Percentiles rank a stretch among this genome's conserved stretches.
Evolutionary conservation across 1,140 invertebrate genomes (phyloP).

Genomic region (Heterodera carotae): DNA sequence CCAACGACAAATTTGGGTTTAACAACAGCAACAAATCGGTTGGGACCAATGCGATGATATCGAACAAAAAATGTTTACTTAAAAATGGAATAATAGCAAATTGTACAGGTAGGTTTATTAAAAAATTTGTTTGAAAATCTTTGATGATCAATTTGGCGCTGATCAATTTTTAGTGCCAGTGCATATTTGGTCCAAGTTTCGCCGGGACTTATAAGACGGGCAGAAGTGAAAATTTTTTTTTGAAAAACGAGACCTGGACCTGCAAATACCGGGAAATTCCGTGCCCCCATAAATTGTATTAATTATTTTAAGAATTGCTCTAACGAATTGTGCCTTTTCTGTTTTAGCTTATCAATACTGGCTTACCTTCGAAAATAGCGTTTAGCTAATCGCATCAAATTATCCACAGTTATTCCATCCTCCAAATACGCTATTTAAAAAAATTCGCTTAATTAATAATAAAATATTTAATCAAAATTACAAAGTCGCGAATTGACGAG

Average conservation of each 20-base stretch:
- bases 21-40: slow-evolving; percentile 43
- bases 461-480: slow-evolving; percentile 27
- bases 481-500: slow-evolving; percentile 50
- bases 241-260: too few relatives aligned
- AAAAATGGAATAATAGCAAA: not conserved
- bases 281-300: too few relatives aligned
- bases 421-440: slow-evolving; percentile 43
- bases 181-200: too few relatives aligned
- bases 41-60: slow-evolving; percentile 41
- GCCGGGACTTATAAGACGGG: too few relatives aligned
- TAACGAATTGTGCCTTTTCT: too few relatives aligned
- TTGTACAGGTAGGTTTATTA: too few relatives aligned
- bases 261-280: too few relatives aligned
- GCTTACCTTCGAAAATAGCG: slow-evolving; percentile 45
- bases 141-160: too few relatives aligned
- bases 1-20: slow-evolving; percentile 30
- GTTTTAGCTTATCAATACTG: too few relatives aligned
- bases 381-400: slow-evolving; percentile 45
- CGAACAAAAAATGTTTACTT: slow-evolving; percentile 40
- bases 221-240: slow-evolving; percentile 15
- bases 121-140: too few relatives aligned
- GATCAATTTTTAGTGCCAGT: too few relatives aligned
- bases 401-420: slow-evolving; percentile 38
- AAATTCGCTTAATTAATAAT: not conserved
- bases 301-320: too few relatives aligned